These are phyloP conservation scores for Phyllotis vaccarum DNA, from an alignment of 2,797 vertebrate genomes.

Conservation along the genomic window DNA sequence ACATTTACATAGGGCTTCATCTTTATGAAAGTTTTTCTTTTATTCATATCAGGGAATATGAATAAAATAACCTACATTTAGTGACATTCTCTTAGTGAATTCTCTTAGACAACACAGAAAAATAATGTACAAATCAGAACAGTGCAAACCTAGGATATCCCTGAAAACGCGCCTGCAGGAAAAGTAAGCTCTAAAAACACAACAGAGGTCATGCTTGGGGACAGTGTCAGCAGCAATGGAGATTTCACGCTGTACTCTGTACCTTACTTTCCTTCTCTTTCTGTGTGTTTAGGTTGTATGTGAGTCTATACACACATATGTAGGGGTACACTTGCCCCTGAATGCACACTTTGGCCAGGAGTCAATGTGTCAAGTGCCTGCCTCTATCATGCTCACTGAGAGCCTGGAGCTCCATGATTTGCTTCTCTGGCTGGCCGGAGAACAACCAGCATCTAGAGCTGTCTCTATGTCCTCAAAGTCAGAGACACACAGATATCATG, in stretches of 20 bases:
- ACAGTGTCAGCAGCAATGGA: rapidly evolving
- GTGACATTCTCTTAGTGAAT: background rate
- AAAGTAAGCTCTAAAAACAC: background rate
- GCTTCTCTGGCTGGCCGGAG: background rate
- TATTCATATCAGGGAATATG: constrained; percentile 39
- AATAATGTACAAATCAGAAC: background rate
- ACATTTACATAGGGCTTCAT: constrained; percentile 30
- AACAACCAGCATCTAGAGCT: background rate
- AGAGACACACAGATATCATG: background rate
- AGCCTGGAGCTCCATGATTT: background rate
- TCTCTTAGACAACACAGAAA: constrained; percentile 46
- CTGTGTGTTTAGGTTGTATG: background rate
- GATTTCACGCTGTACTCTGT: background rate
- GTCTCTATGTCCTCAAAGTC: background rate
- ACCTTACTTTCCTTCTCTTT: background rate
- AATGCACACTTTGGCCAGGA: background rate
- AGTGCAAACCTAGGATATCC: background rate
- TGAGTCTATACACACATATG: background rate
- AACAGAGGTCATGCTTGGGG: background rate
- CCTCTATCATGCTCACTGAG: background rate
- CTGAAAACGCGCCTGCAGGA: background rate
- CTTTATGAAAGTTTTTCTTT: background rate
- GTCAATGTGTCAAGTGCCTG: background rate
- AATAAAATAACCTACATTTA: no score
- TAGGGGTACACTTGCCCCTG: no score